A percentile compares a stretch with the other conserved stretches of the same genome.
Evolutionary conservation across 2,113 vertebrate species (phyloP).

Genomic region (Hoplias malabaricus): DNA sequence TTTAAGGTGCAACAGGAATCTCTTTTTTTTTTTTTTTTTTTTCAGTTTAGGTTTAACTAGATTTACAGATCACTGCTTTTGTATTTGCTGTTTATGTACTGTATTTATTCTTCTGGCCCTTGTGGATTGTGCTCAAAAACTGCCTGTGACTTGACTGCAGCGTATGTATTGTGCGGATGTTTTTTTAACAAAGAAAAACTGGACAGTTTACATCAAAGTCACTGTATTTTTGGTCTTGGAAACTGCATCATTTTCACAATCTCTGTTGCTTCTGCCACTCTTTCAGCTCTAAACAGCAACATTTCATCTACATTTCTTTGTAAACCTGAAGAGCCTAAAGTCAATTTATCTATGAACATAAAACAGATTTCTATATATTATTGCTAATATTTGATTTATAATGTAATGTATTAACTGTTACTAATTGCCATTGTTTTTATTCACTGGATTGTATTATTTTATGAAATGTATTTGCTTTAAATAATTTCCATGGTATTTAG

Average conservation of each 20-base stretch:
- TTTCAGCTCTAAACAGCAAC: background rate
- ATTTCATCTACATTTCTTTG: background rate
- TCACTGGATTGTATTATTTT: constrained; percentile 2
- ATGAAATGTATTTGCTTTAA: background rate
- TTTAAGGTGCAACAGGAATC: too few relatives aligned
- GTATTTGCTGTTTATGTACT: too few relatives aligned
- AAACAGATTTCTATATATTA: constrained; percentile 26
- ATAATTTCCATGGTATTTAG: constrained; percentile 3
- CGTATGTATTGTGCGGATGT: background rate
- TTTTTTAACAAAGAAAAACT: background rate
- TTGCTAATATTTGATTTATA: background rate
- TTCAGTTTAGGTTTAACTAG: too few relatives aligned
- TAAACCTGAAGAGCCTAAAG: background rate
- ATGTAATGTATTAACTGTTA: background rate
- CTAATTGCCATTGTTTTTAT: constrained; percentile 8
- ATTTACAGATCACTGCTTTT: too few relatives aligned
- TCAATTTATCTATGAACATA: constrained; percentile 1
- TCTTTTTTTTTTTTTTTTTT: too few relatives aligned
- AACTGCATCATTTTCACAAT: background rate
- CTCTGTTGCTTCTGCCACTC: background rate
- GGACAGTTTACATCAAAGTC: background rate
- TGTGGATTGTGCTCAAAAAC: background rate
- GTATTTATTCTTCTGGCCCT: too few relatives aligned
- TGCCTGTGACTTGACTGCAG: background rate
- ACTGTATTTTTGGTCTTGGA: background rate